Conservation (phyloP, 2,888 invertebrate species). For the Dysmachus trigonus region DNA sequence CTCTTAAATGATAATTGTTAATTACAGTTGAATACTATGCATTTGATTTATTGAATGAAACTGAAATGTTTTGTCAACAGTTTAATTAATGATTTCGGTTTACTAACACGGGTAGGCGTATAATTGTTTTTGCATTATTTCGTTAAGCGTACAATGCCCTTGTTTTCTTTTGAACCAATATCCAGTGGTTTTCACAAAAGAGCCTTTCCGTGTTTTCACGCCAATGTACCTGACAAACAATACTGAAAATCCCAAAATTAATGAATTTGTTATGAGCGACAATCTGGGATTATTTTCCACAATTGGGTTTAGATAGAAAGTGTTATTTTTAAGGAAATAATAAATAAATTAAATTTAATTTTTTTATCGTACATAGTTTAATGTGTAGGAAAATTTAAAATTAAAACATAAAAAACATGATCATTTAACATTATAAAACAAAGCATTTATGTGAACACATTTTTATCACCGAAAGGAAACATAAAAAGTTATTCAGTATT, state of each 20-base stretch:
- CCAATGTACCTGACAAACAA: neutral
- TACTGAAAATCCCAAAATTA: neutral
- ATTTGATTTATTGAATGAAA: neutral
- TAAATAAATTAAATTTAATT: neutral
- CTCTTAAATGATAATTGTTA: neutral
- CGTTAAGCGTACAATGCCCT: neutral
- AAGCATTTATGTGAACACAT: too few species aligned
- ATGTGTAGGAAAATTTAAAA: neutral
- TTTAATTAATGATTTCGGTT: neutral
- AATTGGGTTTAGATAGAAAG: neutral
- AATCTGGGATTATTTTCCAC: neutral
- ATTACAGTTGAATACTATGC: neutral
- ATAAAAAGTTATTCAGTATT: neutral
- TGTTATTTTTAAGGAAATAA: neutral
- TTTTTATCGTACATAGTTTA: neutral
- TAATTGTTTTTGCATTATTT: neutral
- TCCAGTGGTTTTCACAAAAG: neutral
- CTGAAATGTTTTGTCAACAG: neutral
- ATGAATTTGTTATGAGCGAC: neutral
- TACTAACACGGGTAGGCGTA: neutral
- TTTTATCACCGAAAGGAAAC: neutral
- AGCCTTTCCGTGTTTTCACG: neutral
- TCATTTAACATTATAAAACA: neutral
- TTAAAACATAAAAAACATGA: neutral
- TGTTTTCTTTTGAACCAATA: neutral